Evolutionary conservation across 2,797 vertebrate genomes (phyloP).

Genomic region (Hylomyscus alleni): DNA sequence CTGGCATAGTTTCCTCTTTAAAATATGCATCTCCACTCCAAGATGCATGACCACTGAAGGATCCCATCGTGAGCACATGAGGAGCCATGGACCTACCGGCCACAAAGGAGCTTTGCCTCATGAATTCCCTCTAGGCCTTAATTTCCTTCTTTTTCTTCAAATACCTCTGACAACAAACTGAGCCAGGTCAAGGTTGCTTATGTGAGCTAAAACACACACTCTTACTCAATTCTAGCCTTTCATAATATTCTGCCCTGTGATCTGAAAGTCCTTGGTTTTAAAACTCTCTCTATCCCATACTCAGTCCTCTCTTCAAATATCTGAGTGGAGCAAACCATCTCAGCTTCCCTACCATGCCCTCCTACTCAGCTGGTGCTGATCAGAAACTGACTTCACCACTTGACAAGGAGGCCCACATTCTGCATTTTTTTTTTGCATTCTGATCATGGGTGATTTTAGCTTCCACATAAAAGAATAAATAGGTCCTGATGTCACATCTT

Average conservation of each 20-base stretch:
- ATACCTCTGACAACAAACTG: background rate
- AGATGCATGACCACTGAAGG: conserved; percentile 48
- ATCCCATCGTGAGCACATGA: background rate
- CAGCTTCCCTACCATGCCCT: background rate
- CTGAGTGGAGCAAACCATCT: background rate
- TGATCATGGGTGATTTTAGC: background rate
- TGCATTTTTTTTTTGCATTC: background rate
- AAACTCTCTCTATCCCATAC: background rate
- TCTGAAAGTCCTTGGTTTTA: conserved; percentile 19
- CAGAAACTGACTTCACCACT: background rate
- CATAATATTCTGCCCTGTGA: background rate
- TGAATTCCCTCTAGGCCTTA: rapidly evolving
- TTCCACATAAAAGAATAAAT: background rate
- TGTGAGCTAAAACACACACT: background rate
- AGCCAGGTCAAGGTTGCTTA: background rate
- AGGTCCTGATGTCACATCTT: background rate
- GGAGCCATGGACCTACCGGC: background rate
- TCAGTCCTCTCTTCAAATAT: background rate
- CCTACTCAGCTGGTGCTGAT: background rate
- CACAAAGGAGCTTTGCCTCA: rapidly evolving
- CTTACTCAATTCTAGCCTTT: background rate
- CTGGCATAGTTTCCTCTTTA: conserved; percentile 47
- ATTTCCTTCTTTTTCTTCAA: background rate
- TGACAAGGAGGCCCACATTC: background rate
- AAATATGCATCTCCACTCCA: conserved; percentile 64